These are phyloP conservation scores for Stigmatopora nigra DNA, from an alignment of 2,113 vertebrate genomes.

Conservation along the genomic window DNA sequence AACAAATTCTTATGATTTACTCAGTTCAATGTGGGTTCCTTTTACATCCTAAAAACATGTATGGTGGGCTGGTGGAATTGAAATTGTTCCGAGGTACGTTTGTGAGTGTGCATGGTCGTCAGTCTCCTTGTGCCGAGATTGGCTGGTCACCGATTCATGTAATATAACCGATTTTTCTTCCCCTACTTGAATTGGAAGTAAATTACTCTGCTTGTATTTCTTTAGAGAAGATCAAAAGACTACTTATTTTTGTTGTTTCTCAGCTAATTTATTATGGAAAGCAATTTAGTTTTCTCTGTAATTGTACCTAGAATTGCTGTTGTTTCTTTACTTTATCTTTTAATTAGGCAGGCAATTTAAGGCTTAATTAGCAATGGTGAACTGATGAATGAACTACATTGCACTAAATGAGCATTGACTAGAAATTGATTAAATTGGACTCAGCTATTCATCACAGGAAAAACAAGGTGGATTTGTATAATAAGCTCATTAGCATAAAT, in stretches of 20 bases:
- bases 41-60: too few species aligned
- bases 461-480: not conserved
- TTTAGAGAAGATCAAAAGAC: conserved; percentile 8
- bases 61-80: too few species aligned
- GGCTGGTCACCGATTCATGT: too few species aligned
- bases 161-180: conserved; percentile 13
- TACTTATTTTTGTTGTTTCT: conserved; percentile 3
- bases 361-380: conserved; percentile 25
- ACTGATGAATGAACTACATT: not conserved
- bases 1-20: not conserved
- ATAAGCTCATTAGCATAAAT: not conserved
- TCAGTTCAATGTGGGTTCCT: not conserved
- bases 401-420: not conserved
- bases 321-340: conserved; percentile 40
- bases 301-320: conserved; percentile 19
- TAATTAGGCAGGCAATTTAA: conserved; percentile 36
- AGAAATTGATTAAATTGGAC: not conserved
- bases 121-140: too few species aligned
- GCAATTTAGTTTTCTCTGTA: conserved; percentile 21
- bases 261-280: conserved; percentile 21
- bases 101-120: too few species aligned
- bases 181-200: conserved; percentile 7
- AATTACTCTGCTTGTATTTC: conserved; percentile 1
- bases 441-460: not conserved
- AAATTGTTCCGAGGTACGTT: too few species aligned